These are phyloP conservation scores for Calameuta filiformis DNA, from an alignment of 2,888 invertebrate species.

Conservation along the genomic window DNA sequence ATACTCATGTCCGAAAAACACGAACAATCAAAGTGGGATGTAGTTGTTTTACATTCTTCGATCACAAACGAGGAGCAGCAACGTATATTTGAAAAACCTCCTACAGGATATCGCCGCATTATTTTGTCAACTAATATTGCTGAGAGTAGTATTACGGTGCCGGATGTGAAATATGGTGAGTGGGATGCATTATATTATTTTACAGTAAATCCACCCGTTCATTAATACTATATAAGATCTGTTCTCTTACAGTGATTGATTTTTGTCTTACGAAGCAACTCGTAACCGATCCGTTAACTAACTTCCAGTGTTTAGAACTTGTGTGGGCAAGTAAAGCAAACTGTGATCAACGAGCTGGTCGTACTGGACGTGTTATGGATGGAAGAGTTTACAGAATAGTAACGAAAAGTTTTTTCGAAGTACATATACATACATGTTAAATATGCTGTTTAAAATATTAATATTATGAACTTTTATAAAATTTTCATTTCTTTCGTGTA, in stretches of 20 bases:
- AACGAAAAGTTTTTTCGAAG: slow-evolving; percentile 73
- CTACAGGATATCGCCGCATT: slow-evolving; percentile 79
- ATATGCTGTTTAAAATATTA: slow-evolving; percentile 14
- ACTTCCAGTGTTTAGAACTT: slow-evolving; percentile 81
- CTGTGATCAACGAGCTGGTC: slow-evolving; percentile 89
- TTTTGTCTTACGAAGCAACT: slow-evolving; percentile 91
- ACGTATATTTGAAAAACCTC: slow-evolving; percentile 72
- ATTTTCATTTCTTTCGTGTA: slow-evolving; percentile 6
- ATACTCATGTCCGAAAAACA: slow-evolving; percentile 45
- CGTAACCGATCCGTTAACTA: slow-evolving; percentile 79
- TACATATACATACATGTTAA: slow-evolving; percentile 45
- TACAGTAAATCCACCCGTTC: background rate
- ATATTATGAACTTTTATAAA: slow-evolving; percentile 16
- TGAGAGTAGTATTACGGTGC: slow-evolving; percentile 91
- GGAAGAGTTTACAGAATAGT: slow-evolving; percentile 89
- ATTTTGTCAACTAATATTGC: slow-evolving; percentile 93
- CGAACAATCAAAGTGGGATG: slow-evolving; percentile 67
- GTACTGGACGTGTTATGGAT: slow-evolving; percentile 88
- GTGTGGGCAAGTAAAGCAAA: slow-evolving; percentile 92
- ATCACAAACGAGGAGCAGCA: slow-evolving; percentile 83
- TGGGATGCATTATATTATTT: background rate
- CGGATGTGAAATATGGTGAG: slow-evolving; percentile 84
- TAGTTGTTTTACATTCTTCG: slow-evolving; percentile 78
- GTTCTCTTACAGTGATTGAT: slow-evolving; percentile 81
- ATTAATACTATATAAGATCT: background rate